These are phyloP conservation scores for Microplitis mediator DNA, from an alignment of 1,140 invertebrate species.

Conservation along the genomic window DNA sequence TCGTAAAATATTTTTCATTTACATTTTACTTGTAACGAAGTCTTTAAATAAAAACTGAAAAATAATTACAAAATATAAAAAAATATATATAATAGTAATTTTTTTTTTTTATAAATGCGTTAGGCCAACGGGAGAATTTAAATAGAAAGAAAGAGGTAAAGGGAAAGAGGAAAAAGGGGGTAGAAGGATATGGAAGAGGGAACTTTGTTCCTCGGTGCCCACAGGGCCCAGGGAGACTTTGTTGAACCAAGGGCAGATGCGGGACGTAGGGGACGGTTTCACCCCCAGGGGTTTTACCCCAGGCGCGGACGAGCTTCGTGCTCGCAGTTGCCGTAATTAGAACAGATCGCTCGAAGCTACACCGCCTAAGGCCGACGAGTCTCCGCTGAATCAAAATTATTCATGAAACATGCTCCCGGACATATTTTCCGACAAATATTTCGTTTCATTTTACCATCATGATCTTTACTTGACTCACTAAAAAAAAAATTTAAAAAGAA, in stretches of 20 bases:
- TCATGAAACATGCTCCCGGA: conserved; percentile 51
- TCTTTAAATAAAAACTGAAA: no score
- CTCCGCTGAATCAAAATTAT: conserved; percentile 58
- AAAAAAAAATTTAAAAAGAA: background rate
- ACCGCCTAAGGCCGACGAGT: conserved; percentile 31
- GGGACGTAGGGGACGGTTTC: conserved; percentile 7
- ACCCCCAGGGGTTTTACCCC: conserved; percentile 9
- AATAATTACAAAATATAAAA: no score
- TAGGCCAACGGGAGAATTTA: conserved; percentile 30
- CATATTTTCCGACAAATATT: conserved; percentile 59
- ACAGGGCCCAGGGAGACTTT: conserved; percentile 30
- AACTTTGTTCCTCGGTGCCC: conserved; percentile 33
- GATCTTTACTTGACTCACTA: background rate
- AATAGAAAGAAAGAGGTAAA: conserved; percentile 14
- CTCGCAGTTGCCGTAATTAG: conserved; percentile 39
- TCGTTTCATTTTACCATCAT: conserved; percentile 45
- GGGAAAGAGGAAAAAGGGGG: conserved; percentile 1
- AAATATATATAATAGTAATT: no score
- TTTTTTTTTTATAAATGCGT: background rate
- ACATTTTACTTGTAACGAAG: background rate
- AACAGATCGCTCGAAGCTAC: conserved; percentile 30
- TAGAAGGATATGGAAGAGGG: conserved; percentile 30
- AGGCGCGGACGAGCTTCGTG: conserved; percentile 30
- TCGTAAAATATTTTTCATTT: background rate
- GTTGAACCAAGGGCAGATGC: conserved; percentile 40